Percentiles rank a stretch among this genome's conserved stretches.
These are phyloP conservation scores for Andrena fulva DNA, from an alignment of 2,888 invertebrate species.

Conservation along the genomic window DNA sequence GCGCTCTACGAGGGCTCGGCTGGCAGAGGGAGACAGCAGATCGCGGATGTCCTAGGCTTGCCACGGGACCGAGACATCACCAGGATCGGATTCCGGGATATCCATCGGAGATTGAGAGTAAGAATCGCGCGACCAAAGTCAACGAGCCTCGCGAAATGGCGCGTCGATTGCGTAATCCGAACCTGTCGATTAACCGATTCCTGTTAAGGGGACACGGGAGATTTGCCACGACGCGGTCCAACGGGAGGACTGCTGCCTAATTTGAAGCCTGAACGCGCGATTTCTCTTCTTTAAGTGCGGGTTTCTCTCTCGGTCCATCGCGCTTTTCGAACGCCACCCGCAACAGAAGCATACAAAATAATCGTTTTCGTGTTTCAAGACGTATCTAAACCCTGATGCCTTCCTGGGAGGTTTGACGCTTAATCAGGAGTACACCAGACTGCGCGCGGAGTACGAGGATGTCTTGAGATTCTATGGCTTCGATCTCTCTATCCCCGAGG, in stretches of 20 bases:
- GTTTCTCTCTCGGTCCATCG: slow-evolving; percentile 47
- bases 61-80: slow-evolving; percentile 91
- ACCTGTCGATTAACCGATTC: slow-evolving; percentile 1
- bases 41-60: slow-evolving; percentile 89
- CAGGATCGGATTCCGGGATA: slow-evolving; percentile 92
- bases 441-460: slow-evolving; percentile 90
- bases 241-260: neutral
- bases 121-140: slow-evolving; percentile 73
- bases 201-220: slow-evolving; percentile 12
- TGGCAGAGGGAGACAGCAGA: slow-evolving; percentile 90
- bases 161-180: slow-evolving; percentile 4
- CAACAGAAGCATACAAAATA: neutral
- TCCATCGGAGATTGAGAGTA: slow-evolving; percentile 93
- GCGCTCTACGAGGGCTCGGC: slow-evolving; percentile 92
- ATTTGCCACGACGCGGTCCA: slow-evolving; percentile 6
- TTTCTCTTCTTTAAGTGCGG: slow-evolving; percentile 37
- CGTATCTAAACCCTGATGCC: slow-evolving; percentile 93
- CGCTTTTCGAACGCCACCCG: slow-evolving; percentile 12
- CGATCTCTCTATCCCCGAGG: slow-evolving; percentile 85
- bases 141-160: neutral
- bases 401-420: slow-evolving; percentile 93
- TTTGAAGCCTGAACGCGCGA: slow-evolving; percentile 38
- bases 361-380: slow-evolving; percentile 85
- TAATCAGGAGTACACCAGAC: slow-evolving; percentile 91
- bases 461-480: slow-evolving; percentile 93